Conservation (phyloP, 2,888 invertebrate genomes). For the Epiblema foenella region DNA sequence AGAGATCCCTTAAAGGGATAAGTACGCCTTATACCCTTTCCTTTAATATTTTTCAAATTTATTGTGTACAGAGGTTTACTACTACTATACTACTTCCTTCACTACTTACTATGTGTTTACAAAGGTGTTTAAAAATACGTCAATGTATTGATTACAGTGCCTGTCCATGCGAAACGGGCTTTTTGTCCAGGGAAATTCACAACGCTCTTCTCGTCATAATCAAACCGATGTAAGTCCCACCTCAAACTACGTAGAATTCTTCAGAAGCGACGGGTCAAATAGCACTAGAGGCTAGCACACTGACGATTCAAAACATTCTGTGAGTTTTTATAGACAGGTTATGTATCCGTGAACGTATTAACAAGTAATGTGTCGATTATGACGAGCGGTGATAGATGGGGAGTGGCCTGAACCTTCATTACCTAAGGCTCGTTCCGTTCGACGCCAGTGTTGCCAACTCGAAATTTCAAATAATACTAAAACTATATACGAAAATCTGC, state of each 20-base stretch:
- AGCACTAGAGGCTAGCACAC: neutral
- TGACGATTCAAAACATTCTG: neutral
- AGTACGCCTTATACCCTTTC: too few relatives aligned
- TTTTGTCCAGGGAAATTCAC: conserved; percentile 7
- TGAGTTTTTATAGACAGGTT: conserved; percentile 2
- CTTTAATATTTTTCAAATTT: too few relatives aligned
- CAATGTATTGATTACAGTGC: neutral
- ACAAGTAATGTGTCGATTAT: conserved; percentile 22
- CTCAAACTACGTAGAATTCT: neutral
- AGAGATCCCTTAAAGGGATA: too few relatives aligned
- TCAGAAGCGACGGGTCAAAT: neutral
- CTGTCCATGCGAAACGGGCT: conserved; percentile 3
- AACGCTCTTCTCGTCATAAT: neutral
- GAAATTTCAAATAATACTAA: too few relatives aligned
- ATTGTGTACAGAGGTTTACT: too few relatives aligned
- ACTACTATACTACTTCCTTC: too few relatives aligned
- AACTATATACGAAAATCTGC: too few relatives aligned
- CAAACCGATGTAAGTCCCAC: neutral
- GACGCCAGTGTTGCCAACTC: too few relatives aligned
- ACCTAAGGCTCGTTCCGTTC: conserved; percentile 5
- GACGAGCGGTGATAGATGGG: conserved; percentile 14
- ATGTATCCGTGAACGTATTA: conserved; percentile 5
- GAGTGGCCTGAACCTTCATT: conserved; percentile 21
- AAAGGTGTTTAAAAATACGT: neutral
- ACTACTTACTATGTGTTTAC: too few relatives aligned